Percentiles rank a stretch among this genome's conserved stretches.
phyloP scores from a whole-genome alignment of 2,888 invertebrate genomes.

The Pasiphila rectangulata region DNA sequence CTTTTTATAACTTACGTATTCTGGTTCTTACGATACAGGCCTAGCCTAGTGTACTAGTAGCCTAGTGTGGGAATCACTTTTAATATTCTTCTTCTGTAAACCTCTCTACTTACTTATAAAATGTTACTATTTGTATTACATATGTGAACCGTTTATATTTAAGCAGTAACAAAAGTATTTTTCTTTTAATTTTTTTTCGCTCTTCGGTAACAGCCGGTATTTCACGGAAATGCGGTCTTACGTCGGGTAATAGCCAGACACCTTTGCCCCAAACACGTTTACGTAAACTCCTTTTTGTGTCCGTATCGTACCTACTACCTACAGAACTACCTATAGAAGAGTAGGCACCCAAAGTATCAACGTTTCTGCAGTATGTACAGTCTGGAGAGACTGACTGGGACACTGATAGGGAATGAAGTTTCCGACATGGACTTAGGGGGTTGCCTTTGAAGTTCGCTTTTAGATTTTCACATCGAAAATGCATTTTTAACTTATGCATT shows the following conservation, averaged over 20 bases:
- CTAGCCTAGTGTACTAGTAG: too few species aligned
- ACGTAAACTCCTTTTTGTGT: slow-evolving; percentile 59
- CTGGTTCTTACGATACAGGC: too few species aligned
- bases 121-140: too few species aligned
- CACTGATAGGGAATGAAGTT: slow-evolving; percentile 24
- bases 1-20: too few species aligned
- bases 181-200: too few species aligned
- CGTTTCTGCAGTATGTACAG: not conserved
- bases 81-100: too few species aligned
- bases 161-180: too few species aligned
- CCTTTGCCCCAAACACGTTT: slow-evolving; percentile 58
- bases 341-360: too few species aligned
- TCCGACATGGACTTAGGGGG: slow-evolving; percentile 7
- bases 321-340: slow-evolving; percentile 4
- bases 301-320: slow-evolving; percentile 37
- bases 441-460: slow-evolving; percentile 3
- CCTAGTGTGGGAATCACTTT: too few species aligned
- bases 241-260: slow-evolving; percentile 58
- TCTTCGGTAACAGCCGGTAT: too few species aligned
- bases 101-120: too few species aligned
- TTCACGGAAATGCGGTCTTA: slow-evolving; percentile 1
- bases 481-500: not conserved
- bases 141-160: too few species aligned
- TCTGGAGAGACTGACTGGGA: slow-evolving; percentile 35
- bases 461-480: not conserved